These are phyloP conservation scores for Pygoscelis adeliae DNA, from an alignment of 2,113 vertebrate genomes.

Conservation along the genomic window DNA sequence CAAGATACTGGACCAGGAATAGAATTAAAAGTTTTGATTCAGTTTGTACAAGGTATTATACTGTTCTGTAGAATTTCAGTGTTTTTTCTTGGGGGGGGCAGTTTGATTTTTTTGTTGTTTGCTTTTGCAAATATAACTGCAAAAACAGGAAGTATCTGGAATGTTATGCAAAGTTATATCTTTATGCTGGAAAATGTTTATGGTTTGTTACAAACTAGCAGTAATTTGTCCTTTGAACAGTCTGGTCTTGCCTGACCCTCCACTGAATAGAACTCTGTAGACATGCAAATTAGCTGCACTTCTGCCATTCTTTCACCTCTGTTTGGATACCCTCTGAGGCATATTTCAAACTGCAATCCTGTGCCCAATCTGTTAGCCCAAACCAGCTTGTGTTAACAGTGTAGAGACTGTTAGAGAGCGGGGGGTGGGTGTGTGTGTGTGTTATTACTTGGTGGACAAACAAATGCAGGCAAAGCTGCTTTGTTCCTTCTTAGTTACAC, in stretches of 20 bases:
- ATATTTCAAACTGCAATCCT: background rate
- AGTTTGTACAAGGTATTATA: background rate
- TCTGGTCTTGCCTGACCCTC: background rate
- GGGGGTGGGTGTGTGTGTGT: accelerated
- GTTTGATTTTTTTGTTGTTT: background rate
- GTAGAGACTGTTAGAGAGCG: background rate
- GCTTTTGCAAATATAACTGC: background rate
- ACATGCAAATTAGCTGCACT: background rate
- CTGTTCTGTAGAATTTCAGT: background rate
- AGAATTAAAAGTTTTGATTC: background rate
- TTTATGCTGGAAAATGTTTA: background rate
- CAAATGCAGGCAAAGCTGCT: background rate
- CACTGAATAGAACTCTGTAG: background rate
- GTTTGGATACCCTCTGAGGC: background rate
- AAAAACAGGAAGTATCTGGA: background rate
- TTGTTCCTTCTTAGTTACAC: background rate
- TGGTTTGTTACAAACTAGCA: background rate
- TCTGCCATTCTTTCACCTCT: background rate
- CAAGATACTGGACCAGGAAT: background rate
- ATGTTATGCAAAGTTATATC: background rate
- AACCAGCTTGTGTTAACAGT: background rate
- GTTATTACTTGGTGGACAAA: background rate
- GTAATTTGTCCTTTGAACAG: background rate
- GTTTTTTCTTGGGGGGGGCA: background rate
- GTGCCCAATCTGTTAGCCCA: background rate